These are phyloP conservation scores for Coilia nasus DNA, from an alignment of 2,797 vertebrate species.

Conservation along the genomic window DNA sequence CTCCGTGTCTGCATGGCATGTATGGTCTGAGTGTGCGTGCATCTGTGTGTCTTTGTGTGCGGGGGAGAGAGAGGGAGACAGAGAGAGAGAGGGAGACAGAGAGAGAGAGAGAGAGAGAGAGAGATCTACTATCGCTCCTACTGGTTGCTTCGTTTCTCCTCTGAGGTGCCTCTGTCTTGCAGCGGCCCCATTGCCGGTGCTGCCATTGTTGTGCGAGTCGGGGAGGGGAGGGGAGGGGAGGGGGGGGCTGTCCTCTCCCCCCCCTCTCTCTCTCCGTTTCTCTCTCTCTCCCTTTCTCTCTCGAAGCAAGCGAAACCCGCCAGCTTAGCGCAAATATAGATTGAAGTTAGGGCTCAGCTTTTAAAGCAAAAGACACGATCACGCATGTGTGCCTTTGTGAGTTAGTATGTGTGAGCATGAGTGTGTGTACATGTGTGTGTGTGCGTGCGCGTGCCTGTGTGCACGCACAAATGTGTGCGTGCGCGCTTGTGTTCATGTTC, in stretches of 20 bases:
- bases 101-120: background rate
- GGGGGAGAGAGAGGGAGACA: conserved; percentile 19
- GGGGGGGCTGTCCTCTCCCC: conserved; percentile 1
- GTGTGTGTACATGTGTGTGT: conserved; percentile 21
- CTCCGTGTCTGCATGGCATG: background rate
- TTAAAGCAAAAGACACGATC: background rate
- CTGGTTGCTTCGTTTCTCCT: conserved; percentile 6
- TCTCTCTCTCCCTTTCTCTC: background rate
- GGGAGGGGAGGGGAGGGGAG: too few relatives aligned
- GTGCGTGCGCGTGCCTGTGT: background rate
- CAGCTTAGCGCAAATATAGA: background rate
- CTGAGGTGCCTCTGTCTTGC: background rate
- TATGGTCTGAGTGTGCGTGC: background rate
- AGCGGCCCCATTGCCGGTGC: background rate
- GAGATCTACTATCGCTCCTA: conserved; percentile 24
- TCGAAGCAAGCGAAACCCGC: background rate
- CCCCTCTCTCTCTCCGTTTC: background rate
- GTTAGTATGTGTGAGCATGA: background rate
- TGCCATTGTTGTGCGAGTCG: conserved; percentile 19
- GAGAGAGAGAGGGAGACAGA: background rate
- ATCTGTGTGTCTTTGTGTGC: conserved; percentile 29
- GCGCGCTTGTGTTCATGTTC: conserved; percentile 33
- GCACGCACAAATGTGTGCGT: background rate
- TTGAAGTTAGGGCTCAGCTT: background rate
- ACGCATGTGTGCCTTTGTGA: background rate